Evolutionary conservation across 2,888 invertebrate species (phyloP), one percentile per base, ranked within the genome.

Genomic region (Iphiclides podalirius): DNA sequence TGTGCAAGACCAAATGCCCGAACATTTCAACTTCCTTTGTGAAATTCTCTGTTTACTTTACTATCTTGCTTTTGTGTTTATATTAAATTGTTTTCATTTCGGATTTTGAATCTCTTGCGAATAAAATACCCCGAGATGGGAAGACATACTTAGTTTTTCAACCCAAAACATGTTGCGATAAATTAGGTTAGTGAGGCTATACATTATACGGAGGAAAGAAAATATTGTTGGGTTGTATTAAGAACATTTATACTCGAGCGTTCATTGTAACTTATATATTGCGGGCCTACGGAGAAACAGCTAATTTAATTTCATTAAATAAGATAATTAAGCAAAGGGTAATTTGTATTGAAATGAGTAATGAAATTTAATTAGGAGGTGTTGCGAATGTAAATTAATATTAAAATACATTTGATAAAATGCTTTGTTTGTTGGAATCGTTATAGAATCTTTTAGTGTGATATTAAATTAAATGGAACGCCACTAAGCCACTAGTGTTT

Each of bases 1-100:
- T 83, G 77, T 75, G 75, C 74, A 71, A 78, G 75, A 75, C 75
- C 70, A 69, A 79, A 77, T 75, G 70, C 76, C 79, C 77, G 78
- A 75, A 81, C 78, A 84, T 84, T 84, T 78, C 77, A 60, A 68
- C 71, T 67, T 77, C 75, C 75, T 80, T 82, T 80, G 79, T 78
- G 66, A 78, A 72, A 79, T 75, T 73, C 67, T 70, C 74, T 79
- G 75, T 85, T 83, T 81, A 79, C 79, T 79, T 83, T 81, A 70
- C 74, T 72, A 68, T 72, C 70, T 75, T 67, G 71, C 74, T 74
- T 73, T 74, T 75, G 73, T 73, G 66, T 72, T 79, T 79, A 78
- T 79, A 81, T 81, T 79, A 78, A 75, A 79, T 79, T 75, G 74
- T 75, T 73, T 69, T 67, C 52, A 68, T 71, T 65, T 67, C 66